These are phyloP conservation scores for Blera fallax DNA, from an alignment of 2,888 invertebrate species.

Conservation along the genomic window DNA sequence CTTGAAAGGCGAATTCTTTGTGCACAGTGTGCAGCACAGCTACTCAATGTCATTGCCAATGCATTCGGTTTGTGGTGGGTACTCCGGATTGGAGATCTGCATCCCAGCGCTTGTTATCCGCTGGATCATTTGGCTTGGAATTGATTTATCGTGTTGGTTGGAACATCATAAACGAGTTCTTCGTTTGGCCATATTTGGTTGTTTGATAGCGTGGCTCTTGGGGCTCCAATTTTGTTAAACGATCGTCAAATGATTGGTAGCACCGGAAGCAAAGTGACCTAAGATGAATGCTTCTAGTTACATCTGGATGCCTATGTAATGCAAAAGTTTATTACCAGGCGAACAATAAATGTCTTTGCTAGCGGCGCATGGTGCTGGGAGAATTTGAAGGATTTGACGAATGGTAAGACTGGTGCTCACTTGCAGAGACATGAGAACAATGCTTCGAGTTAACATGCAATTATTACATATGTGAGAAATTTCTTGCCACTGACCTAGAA, in stretches of 20 bases:
- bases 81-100: constrained; percentile 50
- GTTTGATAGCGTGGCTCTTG: constrained; percentile 26
- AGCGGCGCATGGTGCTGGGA: background rate
- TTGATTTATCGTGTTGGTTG: constrained; percentile 58
- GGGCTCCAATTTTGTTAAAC: constrained; percentile 58
- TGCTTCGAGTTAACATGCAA: constrained; percentile 34
- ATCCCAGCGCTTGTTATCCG: constrained; percentile 60
- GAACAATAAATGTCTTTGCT: background rate
- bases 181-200: constrained; percentile 52
- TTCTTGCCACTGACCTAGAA: constrained; percentile 49
- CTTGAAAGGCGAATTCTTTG: constrained; percentile 67
- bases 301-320: background rate
- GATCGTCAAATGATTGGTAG: constrained; percentile 46
- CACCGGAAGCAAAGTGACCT: constrained; percentile 29
- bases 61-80: constrained; percentile 37
- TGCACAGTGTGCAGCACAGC: constrained; percentile 56
- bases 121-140: constrained; percentile 31
- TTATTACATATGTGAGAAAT: constrained; percentile 45
- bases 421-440: constrained; percentile 14
- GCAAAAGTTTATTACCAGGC: background rate
- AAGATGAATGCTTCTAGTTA: background rate
- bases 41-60: constrained; percentile 71
- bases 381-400: constrained; percentile 23
- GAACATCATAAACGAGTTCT: constrained; percentile 48
- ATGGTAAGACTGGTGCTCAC: constrained; percentile 6